Conservation (phyloP, 2,797 vertebrate genomes). For the Sebastiscus tertius region DNA sequence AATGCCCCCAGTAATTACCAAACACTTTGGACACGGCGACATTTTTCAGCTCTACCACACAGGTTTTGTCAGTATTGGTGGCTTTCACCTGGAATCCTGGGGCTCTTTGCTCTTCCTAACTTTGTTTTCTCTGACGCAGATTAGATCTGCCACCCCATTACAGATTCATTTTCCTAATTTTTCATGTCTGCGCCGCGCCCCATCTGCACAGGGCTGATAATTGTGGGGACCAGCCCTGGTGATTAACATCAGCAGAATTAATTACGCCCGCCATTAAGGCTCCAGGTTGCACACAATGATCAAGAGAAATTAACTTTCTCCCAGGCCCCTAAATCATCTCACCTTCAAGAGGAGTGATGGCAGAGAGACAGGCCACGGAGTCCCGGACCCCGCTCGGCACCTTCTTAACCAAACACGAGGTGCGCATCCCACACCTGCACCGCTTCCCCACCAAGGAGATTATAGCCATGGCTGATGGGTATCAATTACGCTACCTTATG, state of each 20-base stretch:
- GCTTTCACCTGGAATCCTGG: constrained; percentile 93
- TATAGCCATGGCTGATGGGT: constrained; percentile 71
- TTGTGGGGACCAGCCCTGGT: constrained; percentile 99
- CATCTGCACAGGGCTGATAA: constrained; percentile 99
- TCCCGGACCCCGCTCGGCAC: constrained; percentile 78
- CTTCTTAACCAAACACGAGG: constrained; percentile 88
- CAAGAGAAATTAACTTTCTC: constrained; percentile 99
- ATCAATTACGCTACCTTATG: constrained; percentile 81
- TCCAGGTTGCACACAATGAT: constrained; percentile 99
- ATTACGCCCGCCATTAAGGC: constrained; percentile 99
- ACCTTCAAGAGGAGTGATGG: constrained; percentile 98
- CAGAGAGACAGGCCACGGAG: constrained; percentile 88
- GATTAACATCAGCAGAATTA: constrained; percentile 99
- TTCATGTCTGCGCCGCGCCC: constrained; percentile 99
- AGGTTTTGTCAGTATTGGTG: constrained; percentile 84
- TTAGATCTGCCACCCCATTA: constrained; percentile 99
- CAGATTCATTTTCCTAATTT: constrained; percentile 99
- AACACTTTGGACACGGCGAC: constrained; percentile 97
- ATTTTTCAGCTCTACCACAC: constrained; percentile 98
- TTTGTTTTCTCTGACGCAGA: constrained; percentile 99
- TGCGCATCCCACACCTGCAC: constrained; percentile 50
- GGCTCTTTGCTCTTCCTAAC: constrained; percentile 94
- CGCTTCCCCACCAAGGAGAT: constrained; percentile 68
- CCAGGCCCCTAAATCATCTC: constrained; percentile 99
- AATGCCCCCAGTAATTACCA: constrained; percentile 99